These are phyloP conservation scores for Silvanus unidentatus DNA, from an alignment of 2,888 invertebrate genomes.

Conservation along the genomic window DNA sequence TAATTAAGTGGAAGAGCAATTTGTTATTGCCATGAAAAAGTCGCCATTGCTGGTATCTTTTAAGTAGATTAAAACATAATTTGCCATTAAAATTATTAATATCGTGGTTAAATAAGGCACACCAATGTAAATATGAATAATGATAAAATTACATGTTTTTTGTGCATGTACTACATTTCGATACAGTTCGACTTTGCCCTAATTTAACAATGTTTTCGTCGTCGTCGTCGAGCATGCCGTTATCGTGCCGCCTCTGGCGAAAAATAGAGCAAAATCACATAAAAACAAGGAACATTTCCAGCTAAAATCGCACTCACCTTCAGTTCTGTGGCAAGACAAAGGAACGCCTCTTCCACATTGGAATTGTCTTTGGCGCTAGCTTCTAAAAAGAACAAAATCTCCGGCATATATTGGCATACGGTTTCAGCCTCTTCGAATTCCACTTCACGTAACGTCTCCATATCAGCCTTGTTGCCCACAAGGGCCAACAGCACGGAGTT, in stretches of 20 bases:
- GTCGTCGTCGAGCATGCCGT: slow-evolving; percentile 54
- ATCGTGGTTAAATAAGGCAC: too few relatives aligned
- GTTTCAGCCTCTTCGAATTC: slow-evolving; percentile 81
- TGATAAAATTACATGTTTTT: slow-evolving; percentile 28
- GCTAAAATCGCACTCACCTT: slow-evolving; percentile 54
- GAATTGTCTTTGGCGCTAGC: slow-evolving; percentile 89
- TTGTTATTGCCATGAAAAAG: too few relatives aligned
- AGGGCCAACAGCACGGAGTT: slow-evolving; percentile 84
- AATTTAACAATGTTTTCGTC: slow-evolving; percentile 61
- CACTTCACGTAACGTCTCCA: slow-evolving; percentile 75
- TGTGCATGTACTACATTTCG: slow-evolving; percentile 61
- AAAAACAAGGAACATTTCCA: neutral
- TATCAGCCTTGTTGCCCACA: slow-evolving; percentile 89
- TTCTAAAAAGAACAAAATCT: slow-evolving; percentile 80
- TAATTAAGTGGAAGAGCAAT: too few relatives aligned
- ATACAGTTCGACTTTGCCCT: slow-evolving; percentile 63
- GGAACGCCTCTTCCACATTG: slow-evolving; percentile 84
- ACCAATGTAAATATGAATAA: too few relatives aligned
- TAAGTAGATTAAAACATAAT: too few relatives aligned
- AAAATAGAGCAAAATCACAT: slow-evolving; percentile 5
- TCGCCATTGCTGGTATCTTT: too few relatives aligned
- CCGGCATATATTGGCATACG: slow-evolving; percentile 79
- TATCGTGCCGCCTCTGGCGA: slow-evolving; percentile 70
- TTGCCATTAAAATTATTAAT: too few relatives aligned
- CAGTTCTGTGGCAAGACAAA: slow-evolving; percentile 77